These are phyloP conservation scores for Mystacides longicornis DNA, from an alignment of 2,888 invertebrate species.

Conservation along the genomic window DNA sequence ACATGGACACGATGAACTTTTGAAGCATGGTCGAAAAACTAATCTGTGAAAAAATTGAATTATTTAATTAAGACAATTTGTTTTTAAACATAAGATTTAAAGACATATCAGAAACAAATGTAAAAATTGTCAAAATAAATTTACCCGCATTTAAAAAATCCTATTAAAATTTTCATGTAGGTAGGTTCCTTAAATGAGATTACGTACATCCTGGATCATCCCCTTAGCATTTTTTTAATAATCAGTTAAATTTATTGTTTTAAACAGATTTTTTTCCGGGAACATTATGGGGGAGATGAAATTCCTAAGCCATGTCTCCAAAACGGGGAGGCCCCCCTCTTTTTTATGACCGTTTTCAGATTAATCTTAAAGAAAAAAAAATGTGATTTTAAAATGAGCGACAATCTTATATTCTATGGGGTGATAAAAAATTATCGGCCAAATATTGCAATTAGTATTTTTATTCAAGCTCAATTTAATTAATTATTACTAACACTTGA, in stretches of 20 bases:
- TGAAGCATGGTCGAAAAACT: too few relatives aligned
- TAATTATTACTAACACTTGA: too few relatives aligned
- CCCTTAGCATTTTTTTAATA: slow-evolving; percentile 8
- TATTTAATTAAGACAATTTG: background rate
- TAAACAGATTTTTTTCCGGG: slow-evolving; percentile 28
- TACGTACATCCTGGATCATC: too few relatives aligned
- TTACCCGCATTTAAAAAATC: too few relatives aligned
- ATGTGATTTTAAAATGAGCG: slow-evolving; percentile 52
- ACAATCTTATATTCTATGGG: slow-evolving; percentile 44
- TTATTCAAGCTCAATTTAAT: too few relatives aligned
- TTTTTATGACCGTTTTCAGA: slow-evolving; percentile 52
- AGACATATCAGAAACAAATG: background rate
- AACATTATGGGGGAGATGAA: slow-evolving; percentile 50
- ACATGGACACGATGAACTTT: too few relatives aligned
- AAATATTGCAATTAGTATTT: too few relatives aligned
- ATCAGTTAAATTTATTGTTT: slow-evolving; percentile 16
- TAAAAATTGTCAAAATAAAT: background rate
- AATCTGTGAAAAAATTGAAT: background rate
- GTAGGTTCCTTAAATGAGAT: too few relatives aligned
- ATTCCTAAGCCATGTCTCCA: slow-evolving; percentile 48
- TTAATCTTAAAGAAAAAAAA: slow-evolving; percentile 53
- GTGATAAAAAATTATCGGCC: too few relatives aligned
- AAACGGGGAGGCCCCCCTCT: slow-evolving; percentile 43
- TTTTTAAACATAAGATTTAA: background rate
- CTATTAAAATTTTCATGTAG: too few relatives aligned